Evolutionary conservation across 2,888 invertebrate genomes (phyloP).

Genomic region (Crematogaster levior): DNA sequence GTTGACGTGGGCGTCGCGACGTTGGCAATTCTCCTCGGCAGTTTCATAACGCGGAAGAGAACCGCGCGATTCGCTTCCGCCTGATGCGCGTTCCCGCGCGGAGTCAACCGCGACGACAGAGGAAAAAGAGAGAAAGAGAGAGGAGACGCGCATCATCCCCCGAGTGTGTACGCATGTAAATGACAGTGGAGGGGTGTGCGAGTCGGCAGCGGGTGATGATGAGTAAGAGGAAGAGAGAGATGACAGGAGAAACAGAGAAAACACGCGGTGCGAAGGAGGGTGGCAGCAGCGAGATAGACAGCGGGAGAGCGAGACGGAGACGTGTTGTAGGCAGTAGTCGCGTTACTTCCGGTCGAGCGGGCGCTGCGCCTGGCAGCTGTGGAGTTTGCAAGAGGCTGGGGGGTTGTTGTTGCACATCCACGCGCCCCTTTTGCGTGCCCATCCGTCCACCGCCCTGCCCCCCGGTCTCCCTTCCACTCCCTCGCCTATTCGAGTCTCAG

Average conservation of each 20-base stretch:
- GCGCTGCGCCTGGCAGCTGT: slow-evolving; percentile 85
- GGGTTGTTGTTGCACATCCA: slow-evolving; percentile 80
- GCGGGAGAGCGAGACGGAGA: slow-evolving; percentile 75
- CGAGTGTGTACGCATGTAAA: slow-evolving; percentile 73
- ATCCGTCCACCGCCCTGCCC: slow-evolving; percentile 66
- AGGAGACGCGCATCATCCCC: slow-evolving; percentile 50
- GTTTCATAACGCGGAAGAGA: slow-evolving; percentile 47
- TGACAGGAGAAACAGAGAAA: slow-evolving; percentile 46
- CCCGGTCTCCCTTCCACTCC: slow-evolving; percentile 49
- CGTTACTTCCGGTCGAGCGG: slow-evolving; percentile 85
- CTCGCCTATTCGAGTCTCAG: slow-evolving; percentile 61
- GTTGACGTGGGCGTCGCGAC: slow-evolving; percentile 46
- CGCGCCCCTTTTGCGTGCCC: slow-evolving; percentile 81
- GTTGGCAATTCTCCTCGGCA: slow-evolving; percentile 33
- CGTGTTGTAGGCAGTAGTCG: slow-evolving; percentile 85
- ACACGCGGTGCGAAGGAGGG: slow-evolving; percentile 60
- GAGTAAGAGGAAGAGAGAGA: slow-evolving; percentile 37
- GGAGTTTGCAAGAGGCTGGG: slow-evolving; percentile 81
- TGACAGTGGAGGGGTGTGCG: slow-evolving; percentile 73
- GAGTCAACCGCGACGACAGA: slow-evolving; percentile 53
- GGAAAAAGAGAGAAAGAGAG: slow-evolving; percentile 46
- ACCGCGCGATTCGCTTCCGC: slow-evolving; percentile 41
- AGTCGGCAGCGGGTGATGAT: slow-evolving; percentile 64
- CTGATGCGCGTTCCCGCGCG: slow-evolving; percentile 54
- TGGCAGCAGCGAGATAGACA: slow-evolving; percentile 58